Percentiles rank a stretch among this genome's conserved stretches.
Evolutionary conservation across 2,113 vertebrate genomes (phyloP).

Genomic region (Glaucomys volans): DNA sequence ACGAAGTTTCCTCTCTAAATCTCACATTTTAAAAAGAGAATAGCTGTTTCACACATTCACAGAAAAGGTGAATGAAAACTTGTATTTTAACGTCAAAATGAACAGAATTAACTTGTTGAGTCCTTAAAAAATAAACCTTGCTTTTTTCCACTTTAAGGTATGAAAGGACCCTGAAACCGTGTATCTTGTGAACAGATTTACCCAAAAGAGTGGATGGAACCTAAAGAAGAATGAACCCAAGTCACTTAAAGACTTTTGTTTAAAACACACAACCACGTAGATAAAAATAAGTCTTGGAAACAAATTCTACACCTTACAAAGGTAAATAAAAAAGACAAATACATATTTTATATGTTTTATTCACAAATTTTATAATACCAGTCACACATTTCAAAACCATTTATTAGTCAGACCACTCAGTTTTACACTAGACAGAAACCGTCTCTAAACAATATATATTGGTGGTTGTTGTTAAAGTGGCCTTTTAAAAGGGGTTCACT

Average conservation of each 20-base stretch:
- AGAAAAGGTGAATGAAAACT: slow-evolving; percentile 73
- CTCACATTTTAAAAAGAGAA: slow-evolving; percentile 68
- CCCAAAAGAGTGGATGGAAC: slow-evolving; percentile 87
- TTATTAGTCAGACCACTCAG: slow-evolving; percentile 91
- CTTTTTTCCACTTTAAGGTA: slow-evolving; percentile 80
- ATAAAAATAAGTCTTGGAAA: slow-evolving; percentile 87
- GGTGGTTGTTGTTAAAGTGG: slow-evolving; percentile 87
- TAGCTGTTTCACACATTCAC: slow-evolving; percentile 69
- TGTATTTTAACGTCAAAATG: slow-evolving; percentile 73
- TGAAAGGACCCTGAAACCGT: slow-evolving; percentile 87
- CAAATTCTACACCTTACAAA: slow-evolving; percentile 93
- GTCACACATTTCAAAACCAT: slow-evolving; percentile 97
- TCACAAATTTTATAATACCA: slow-evolving; percentile 96
- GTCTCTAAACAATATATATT: slow-evolving; percentile 89
- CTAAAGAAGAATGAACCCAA: slow-evolving; percentile 84
- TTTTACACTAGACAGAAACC: slow-evolving; percentile 91
- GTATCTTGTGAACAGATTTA: slow-evolving; percentile 85
- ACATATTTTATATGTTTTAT: slow-evolving; percentile 99
- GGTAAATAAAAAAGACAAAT: slow-evolving; percentile 99
- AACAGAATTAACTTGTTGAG: slow-evolving; percentile 70
- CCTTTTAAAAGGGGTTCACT: slow-evolving; percentile 89
- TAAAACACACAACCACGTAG: slow-evolving; percentile 80
- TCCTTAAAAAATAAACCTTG: slow-evolving; percentile 65
- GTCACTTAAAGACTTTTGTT: slow-evolving; percentile 86
- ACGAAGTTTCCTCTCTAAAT: slow-evolving; percentile 61